Percentiles rank a stretch among this genome's conserved stretches.
phyloP scores from a whole-genome alignment of 92 coral and sea anemone genomes.

The Palythoa grandis region DNA sequence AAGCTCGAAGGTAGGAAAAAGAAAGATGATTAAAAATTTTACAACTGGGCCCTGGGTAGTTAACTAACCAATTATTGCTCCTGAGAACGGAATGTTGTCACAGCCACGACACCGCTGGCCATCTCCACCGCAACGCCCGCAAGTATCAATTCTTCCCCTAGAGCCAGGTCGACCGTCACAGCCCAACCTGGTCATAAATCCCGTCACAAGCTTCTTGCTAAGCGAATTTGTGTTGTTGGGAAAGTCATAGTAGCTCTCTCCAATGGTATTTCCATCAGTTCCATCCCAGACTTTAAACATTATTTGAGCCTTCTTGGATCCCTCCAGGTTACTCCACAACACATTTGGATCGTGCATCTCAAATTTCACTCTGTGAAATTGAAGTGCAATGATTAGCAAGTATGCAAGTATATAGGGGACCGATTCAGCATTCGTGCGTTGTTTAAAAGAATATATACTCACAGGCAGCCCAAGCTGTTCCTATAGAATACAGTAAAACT shows the following conservation, averaged over 20 bases:
- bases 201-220: slow-evolving; percentile 52
- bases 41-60: neutral
- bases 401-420: neutral
- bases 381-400: neutral
- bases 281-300: slow-evolving; percentile 74
- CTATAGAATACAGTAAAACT: no score
- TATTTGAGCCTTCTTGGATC: slow-evolving; percentile 39
- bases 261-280: slow-evolving; percentile 57
- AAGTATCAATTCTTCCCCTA: slow-evolving; percentile 56
- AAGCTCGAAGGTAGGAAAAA: no score
- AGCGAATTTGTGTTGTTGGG: slow-evolving; percentile 52
- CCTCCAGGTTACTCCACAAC: slow-evolving; percentile 73
- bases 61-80: slow-evolving; percentile 62
- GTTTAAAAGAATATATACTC: no score
- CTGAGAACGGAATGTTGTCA: slow-evolving; percentile 60
- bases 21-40: no score
- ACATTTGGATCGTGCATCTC: slow-evolving; percentile 56
- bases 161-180: slow-evolving; percentile 77
- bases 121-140: slow-evolving; percentile 77
- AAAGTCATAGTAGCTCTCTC: slow-evolving; percentile 50
- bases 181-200: slow-evolving; percentile 50
- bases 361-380: slow-evolving; percentile 58
- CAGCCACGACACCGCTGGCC: slow-evolving; percentile 70
- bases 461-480: no score
- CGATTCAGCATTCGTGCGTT: no score